Percentiles rank a stretch among this genome's conserved stretches.
Conservation (phyloP, 2,113 vertebrate species). For the Dolichotis patagonum region DNA sequence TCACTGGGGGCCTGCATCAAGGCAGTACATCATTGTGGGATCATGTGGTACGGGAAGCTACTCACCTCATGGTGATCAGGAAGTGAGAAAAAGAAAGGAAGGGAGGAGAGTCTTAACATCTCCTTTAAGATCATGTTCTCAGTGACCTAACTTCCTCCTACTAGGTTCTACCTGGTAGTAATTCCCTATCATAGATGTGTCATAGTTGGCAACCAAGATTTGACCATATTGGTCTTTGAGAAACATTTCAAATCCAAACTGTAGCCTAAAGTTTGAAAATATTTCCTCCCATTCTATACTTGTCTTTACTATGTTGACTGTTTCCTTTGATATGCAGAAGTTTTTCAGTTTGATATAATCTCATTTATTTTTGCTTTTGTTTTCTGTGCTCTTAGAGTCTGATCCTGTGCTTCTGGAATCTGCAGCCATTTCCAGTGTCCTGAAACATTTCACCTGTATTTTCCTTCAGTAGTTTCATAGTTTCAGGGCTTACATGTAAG, state of each 20-base stretch:
- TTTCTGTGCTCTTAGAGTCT: not conserved
- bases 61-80: not conserved
- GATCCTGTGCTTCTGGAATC: not conserved
- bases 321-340: not conserved
- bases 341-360: not conserved
- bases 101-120: not conserved
- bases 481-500: not conserved
- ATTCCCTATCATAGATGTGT: not conserved
- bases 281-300: not conserved
- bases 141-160: not conserved
- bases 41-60: not conserved
- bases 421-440: too few species aligned
- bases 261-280: not conserved
- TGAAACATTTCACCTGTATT: not conserved
- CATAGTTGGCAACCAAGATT: not conserved
- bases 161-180: not conserved
- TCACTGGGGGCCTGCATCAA: not conserved
- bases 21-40: not conserved
- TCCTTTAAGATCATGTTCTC: too few species aligned
- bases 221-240: not conserved
- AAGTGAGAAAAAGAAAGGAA: not conserved
- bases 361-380: not conserved
- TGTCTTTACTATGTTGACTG: not conserved
- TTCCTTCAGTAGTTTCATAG: not conserved
- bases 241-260: not conserved